A percentile compares a stretch with the other conserved stretches of the same genome.
Conservation (phyloP, 2,797 vertebrate species). For the Hoplostethus mediterraneus region DNA sequence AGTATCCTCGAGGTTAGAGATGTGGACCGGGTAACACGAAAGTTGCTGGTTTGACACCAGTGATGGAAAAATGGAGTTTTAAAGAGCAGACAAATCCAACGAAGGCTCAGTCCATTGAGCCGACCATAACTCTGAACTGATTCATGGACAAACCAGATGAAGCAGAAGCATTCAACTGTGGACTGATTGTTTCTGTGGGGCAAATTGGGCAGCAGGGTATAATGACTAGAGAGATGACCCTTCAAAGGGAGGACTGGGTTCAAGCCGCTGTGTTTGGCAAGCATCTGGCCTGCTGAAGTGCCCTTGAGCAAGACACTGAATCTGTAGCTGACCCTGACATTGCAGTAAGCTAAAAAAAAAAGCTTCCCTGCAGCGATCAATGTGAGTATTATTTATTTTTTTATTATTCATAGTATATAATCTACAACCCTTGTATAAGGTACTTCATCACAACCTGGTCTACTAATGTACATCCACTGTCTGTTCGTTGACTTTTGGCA, state of each 20-base stretch:
- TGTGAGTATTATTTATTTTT: too few species aligned
- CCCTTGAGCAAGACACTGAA: constrained; percentile 16
- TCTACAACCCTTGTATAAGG: too few species aligned
- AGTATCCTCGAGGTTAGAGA: background rate
- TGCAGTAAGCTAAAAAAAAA: too few species aligned
- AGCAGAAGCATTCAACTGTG: constrained; percentile 22
- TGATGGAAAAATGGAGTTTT: constrained; percentile 7
- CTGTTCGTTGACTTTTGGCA: background rate
- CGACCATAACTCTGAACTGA: too few species aligned
- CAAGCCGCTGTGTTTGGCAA: background rate
- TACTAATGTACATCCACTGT: background rate
- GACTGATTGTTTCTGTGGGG: constrained; percentile 20
- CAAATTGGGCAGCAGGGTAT: background rate
- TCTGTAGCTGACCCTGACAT: background rate
- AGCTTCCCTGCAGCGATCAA: too few species aligned
- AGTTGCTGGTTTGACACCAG: constrained; percentile 13
- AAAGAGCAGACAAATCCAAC: background rate
- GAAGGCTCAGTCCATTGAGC: background rate
- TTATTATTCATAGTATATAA: too few species aligned
- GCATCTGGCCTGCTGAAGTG: background rate
- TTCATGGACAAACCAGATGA: constrained; percentile 8
- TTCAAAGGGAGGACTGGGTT: constrained; percentile 8
- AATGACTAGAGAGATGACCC: constrained; percentile 12
- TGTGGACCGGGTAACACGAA: too few species aligned
- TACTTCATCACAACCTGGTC: background rate